Evolutionary conservation across 2,888 invertebrate genomes (phyloP), one percentile per base, ranked within the genome.

Genomic region (Oasisia sp.): DNA sequence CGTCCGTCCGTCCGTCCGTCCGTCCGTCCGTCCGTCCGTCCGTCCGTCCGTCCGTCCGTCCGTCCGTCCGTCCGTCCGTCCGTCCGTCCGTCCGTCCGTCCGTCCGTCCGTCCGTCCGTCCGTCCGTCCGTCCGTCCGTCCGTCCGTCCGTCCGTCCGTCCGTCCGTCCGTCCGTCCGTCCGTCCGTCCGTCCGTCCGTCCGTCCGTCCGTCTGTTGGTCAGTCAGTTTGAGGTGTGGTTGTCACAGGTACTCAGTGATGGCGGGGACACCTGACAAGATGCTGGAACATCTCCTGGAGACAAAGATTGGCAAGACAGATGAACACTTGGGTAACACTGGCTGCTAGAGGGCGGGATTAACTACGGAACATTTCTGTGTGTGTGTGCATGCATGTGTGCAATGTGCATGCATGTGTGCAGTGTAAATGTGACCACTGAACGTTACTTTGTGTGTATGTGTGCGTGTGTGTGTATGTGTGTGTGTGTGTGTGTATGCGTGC

Each of bases 191-290:
- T 19, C 19, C 5, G 74, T 74, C 19, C 19, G 19, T 27, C 19
- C 19, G 27, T 27, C 27, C 7, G 74, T 74, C 9, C 7, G n/a
- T 19, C 19, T 27, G 74, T 74, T 27, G 74, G 74, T 27, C 27
- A 27, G 74, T n/a, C n/a, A 74, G 19, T 14, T 0, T 45, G 91
- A 14, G 44, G 91, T 32, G 44, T 90, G 90, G 5, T 4, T 91
- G 32, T 93, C 94, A 11, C 94, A 96, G 96, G 93, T 98, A 98
- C 96, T 98, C 98, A 95, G 98, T 98, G 94, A 98, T 98, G 98
- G 98, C 98, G 93, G 98, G 98, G 92, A 98, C 98, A 93, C 98
- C 98, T 90, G 97, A 98, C 95, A 98, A 98, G 96, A 98, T 98
- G 97, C 96, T 98, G 94, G 98, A 98, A 96, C 98, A 98, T 96